phyloP scores from a whole-genome alignment of 1,140 invertebrate genomes.

The Paralvinella palmiformis region DNA sequence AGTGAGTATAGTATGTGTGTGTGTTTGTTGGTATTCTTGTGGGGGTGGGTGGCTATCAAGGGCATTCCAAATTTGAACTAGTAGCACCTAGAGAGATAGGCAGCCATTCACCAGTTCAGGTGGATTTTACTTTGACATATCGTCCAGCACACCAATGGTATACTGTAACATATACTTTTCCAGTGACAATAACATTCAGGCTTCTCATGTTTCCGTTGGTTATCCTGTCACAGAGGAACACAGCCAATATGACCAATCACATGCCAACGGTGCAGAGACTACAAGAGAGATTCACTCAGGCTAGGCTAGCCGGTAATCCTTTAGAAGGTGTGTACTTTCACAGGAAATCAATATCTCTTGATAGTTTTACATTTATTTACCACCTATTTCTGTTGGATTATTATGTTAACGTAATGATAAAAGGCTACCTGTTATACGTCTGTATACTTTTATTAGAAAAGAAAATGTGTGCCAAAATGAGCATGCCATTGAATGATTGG shows the following conservation, averaged over 20 bases:
- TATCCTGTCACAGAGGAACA: conserved; percentile 69
- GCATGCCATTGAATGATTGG: no score
- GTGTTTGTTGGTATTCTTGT: conserved; percentile 4
- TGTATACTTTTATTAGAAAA: neutral
- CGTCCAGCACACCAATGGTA: no score
- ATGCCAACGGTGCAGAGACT: conserved; percentile 72
- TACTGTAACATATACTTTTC: conserved; percentile 27
- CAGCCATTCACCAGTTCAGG: neutral
- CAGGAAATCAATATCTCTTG: neutral
- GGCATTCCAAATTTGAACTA: neutral
- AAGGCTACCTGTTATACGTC: neutral
- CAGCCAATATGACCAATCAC: conserved; percentile 70
- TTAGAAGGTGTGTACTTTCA: conserved; percentile 58
- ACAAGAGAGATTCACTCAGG: conserved; percentile 76
- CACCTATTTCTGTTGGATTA: neutral
- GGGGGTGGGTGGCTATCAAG: neutral
- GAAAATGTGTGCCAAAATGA: no score
- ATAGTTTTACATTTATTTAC: neutral
- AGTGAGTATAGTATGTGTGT: conserved; percentile 50
- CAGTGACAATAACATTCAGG: conserved; percentile 71
- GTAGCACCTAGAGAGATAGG: conserved; percentile 5
- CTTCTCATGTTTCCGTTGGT: conserved; percentile 74
- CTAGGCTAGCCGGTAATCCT: conserved; percentile 71
- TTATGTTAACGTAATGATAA: neutral
- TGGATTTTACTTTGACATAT: no score